These are phyloP conservation scores for Philopotamus ludificatus DNA, from an alignment of 1,140 invertebrate species.

Conservation along the genomic window DNA sequence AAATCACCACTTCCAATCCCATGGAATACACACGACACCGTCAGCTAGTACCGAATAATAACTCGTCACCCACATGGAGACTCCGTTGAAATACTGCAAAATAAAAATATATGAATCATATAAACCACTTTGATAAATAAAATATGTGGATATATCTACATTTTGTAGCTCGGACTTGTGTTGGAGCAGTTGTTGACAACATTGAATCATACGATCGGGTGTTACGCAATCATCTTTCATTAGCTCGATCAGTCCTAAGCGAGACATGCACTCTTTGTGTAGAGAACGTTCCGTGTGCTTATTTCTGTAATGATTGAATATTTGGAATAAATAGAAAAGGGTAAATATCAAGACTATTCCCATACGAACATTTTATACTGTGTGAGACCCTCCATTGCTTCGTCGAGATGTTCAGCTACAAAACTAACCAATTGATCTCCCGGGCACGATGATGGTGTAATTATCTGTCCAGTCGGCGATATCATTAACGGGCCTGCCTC, in stretches of 20 bases:
- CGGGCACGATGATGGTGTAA: conserved; percentile 86
- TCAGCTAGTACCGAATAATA: conserved; percentile 90
- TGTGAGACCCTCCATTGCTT: conserved; percentile 67
- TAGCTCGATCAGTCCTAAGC: conserved; percentile 68
- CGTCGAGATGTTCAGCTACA: conserved; percentile 72
- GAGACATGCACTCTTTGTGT: conserved; percentile 62
- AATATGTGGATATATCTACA: conserved; percentile 18
- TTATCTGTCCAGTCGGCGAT: conserved; percentile 90
- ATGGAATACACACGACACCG: conserved; percentile 88
- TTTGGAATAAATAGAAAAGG: neutral
- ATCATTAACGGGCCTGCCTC: conserved; percentile 90
- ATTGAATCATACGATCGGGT: conserved; percentile 84
- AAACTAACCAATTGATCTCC: conserved; percentile 81
- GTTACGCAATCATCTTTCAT: conserved; percentile 89
- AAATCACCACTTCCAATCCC: conserved; percentile 84
- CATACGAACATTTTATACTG: conserved; percentile 72
- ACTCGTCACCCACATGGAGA: conserved; percentile 78
- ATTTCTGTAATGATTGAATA: conserved; percentile 59
- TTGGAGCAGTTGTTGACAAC: conserved; percentile 69
- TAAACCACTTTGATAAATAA: neutral
- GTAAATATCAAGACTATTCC: conserved; percentile 8
- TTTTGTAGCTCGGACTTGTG: conserved; percentile 49
- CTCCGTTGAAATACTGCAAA: conserved; percentile 56
- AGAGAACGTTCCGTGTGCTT: conserved; percentile 75
- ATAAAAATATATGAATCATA: conserved; percentile 37